A percentile compares a stretch with the other conserved stretches of the same genome.
Conservation (phyloP, 2,113 vertebrate species). For the Hippocampus guttulatus region DNA sequence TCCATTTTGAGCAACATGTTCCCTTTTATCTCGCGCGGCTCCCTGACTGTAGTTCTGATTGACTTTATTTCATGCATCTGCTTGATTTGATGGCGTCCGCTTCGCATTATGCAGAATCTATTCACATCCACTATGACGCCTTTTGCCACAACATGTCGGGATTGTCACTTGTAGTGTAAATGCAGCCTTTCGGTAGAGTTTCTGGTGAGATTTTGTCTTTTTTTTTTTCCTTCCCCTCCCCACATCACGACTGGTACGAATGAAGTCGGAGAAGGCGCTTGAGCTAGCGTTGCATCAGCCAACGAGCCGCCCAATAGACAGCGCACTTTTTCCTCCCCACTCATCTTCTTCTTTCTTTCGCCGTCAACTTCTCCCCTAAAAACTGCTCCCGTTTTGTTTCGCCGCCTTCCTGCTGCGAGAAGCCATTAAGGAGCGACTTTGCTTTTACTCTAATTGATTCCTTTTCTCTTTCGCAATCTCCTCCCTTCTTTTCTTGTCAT, state of each 20-base stretch:
- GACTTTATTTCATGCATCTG: neutral
- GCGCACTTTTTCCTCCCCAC: conserved; percentile 33
- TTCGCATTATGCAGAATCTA: neutral
- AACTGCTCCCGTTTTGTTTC: conserved; percentile 48
- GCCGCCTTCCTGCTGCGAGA: conserved; percentile 66
- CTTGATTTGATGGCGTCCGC: neutral
- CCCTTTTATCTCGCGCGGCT: too few species aligned
- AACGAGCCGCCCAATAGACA: conserved; percentile 23
- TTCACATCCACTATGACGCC: neutral
- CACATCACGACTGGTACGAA: conserved; percentile 20
- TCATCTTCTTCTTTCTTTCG: conserved; percentile 26
- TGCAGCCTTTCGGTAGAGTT: neutral
- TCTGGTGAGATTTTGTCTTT: neutral
- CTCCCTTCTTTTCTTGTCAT: conserved; percentile 24
- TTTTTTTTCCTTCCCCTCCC: neutral
- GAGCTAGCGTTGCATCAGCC: conserved; percentile 60
- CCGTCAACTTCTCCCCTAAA: conserved; percentile 18
- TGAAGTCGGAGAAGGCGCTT: conserved; percentile 34
- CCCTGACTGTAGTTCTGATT: too few species aligned
- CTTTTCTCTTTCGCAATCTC: conserved; percentile 45
- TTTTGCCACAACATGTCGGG: neutral
- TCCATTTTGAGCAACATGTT: too few species aligned
- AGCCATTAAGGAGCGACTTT: conserved; percentile 68
- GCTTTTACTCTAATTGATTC: conserved; percentile 75
- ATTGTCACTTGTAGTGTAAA: neutral